Evolutionary conservation across 2,797 vertebrate genomes (phyloP).

Genomic region (Prionace glauca): DNA sequence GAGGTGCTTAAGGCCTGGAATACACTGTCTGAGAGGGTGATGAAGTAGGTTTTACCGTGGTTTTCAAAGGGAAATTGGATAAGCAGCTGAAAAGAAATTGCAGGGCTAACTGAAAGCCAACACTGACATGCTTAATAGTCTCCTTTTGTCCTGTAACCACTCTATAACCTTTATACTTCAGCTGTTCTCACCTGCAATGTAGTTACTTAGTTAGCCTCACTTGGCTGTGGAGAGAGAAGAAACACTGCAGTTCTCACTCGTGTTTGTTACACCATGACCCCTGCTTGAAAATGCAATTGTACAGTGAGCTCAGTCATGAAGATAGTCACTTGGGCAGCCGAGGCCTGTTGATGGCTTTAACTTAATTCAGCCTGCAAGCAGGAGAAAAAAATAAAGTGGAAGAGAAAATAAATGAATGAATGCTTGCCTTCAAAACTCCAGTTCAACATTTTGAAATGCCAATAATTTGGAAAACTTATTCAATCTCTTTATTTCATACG

Average conservation of each 20-base stretch:
- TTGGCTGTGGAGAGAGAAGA: background rate
- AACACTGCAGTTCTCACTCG: background rate
- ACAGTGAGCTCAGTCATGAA: background rate
- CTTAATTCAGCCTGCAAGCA: background rate
- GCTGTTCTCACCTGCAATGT: background rate
- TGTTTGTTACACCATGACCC: background rate
- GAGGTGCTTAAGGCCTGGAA: too few species aligned
- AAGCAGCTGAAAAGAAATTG: too few species aligned
- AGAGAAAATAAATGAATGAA: constrained; percentile 14
- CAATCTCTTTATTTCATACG: background rate
- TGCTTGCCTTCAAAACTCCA: background rate
- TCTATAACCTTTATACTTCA: background rate
- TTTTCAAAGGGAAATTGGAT: too few species aligned
- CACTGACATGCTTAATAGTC: too few species aligned
- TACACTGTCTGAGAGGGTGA: too few species aligned
- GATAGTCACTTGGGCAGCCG: constrained; percentile 10
- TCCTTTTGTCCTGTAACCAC: too few species aligned
- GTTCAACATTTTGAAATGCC: background rate
- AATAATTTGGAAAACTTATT: background rate
- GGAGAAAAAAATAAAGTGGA: background rate
- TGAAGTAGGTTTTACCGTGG: too few species aligned
- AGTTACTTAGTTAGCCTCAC: background rate
- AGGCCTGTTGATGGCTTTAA: background rate
- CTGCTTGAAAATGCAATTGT: background rate
- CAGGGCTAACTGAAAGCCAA: too few species aligned